Conservation (phyloP, 2,113 vertebrate species). For the Mirza zaza region DNA sequence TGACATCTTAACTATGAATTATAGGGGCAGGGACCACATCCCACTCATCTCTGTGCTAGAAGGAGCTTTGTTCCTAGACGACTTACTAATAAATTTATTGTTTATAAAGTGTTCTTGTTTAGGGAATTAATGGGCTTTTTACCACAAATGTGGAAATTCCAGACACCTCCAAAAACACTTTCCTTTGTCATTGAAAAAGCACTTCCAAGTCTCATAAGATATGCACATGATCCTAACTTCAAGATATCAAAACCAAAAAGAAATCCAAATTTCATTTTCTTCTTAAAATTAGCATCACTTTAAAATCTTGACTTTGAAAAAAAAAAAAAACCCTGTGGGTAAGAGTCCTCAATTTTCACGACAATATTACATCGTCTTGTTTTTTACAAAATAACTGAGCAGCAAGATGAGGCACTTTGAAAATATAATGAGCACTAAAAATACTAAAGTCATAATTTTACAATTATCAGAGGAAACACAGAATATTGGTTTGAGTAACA, state of each 20-base stretch:
- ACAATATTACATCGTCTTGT: neutral
- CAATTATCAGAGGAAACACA: neutral
- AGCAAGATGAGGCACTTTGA: neutral
- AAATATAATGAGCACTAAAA: neutral
- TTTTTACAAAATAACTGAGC: neutral
- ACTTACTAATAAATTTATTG: neutral
- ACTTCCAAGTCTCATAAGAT: neutral
- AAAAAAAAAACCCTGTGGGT: neutral
- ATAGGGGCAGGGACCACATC: neutral
- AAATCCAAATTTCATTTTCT: neutral
- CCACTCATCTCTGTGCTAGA: neutral
- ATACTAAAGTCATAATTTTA: constrained; percentile 23
- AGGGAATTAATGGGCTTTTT: neutral
- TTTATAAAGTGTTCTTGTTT: neutral
- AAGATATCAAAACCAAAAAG: neutral
- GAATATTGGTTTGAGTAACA: constrained; percentile 23
- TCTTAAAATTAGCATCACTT: neutral
- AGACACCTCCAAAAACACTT: constrained; percentile 3
- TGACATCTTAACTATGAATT: constrained; percentile 37
- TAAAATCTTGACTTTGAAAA: constrained; percentile 14
- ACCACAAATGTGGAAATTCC: constrained; percentile 4
- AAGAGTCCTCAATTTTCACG: neutral
- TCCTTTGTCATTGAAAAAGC: neutral
- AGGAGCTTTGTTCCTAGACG: neutral
- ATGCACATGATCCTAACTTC: neutral